These are phyloP conservation scores for Hyperoplus lanceolatus DNA, from an alignment of 2,797 vertebrate genomes.

Conservation along the genomic window DNA sequence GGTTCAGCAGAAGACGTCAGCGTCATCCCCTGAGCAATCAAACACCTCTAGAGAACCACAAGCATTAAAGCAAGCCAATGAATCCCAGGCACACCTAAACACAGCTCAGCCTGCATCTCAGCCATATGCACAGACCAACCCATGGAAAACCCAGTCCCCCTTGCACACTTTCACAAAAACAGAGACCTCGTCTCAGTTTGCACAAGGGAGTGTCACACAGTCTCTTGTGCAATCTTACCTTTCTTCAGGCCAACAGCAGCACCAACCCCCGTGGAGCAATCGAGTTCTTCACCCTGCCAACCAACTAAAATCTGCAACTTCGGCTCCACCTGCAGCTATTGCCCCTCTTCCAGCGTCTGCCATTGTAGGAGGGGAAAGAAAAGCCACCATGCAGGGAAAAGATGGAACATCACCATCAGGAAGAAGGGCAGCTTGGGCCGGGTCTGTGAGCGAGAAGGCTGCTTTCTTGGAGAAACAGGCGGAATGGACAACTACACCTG, in stretches of 20 bases:
- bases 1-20: constrained; percentile 48
- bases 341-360: constrained; percentile 19
- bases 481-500: constrained; percentile 60
- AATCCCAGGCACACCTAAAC: constrained; percentile 39
- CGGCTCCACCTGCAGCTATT: constrained; percentile 13
- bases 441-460: constrained; percentile 66
- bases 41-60: constrained; percentile 51
- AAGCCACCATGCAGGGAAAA: constrained; percentile 38
- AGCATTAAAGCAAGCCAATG: constrained; percentile 49
- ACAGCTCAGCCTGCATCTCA: constrained; percentile 45
- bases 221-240: constrained; percentile 49
- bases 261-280: constrained; percentile 57
- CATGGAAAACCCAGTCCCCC: constrained; percentile 47
- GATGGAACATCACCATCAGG: constrained; percentile 38
- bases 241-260: constrained; percentile 57
- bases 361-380: constrained; percentile 45
- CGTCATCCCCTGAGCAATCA: constrained; percentile 23
- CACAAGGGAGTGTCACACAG: constrained; percentile 33
- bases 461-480: constrained; percentile 72
- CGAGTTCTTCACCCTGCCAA: constrained; percentile 37
- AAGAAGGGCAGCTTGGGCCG: constrained; percentile 48
- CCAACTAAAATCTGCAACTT: constrained; percentile 47
- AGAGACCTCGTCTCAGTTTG: constrained; percentile 47
- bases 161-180: constrained; percentile 35
- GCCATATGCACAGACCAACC: constrained; percentile 25